Evolutionary conservation across 2,797 vertebrate species (phyloP).

Genomic region (Moxostoma hubbsi): DNA sequence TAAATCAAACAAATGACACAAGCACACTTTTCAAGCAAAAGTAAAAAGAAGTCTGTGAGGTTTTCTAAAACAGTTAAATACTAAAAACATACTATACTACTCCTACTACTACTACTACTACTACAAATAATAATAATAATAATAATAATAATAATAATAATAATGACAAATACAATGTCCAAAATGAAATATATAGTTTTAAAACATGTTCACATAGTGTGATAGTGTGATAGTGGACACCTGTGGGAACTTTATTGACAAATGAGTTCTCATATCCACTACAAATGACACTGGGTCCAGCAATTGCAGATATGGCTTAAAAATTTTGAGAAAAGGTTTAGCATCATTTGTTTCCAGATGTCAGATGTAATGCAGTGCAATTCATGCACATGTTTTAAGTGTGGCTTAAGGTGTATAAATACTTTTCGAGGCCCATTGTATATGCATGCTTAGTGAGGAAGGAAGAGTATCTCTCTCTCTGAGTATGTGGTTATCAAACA

Average conservation of each 20-base stretch:
- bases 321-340: neutral
- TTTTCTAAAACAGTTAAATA: no score
- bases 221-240: neutral
- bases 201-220: no score
- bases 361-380: neutral
- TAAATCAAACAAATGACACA: no score
- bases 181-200: no score
- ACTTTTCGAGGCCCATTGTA: neutral
- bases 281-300: neutral
- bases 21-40: no score
- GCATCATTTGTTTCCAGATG: neutral
- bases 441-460: slow-evolving; percentile 12
- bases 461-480: slow-evolving; percentile 23
- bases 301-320: neutral
- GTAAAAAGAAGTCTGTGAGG: no score
- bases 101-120: no score
- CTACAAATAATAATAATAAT: no score
- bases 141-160: no score
- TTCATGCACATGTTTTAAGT: neutral
- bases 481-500: slow-evolving; percentile 26
- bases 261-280: neutral
- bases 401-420: slow-evolving; percentile 1
- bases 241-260: neutral
- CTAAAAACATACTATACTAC: no score
- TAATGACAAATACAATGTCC: no score